Percentiles rank a stretch among this genome's conserved stretches.
These are phyloP conservation scores for Neopelma chrysocephalum DNA, from an alignment of 2,797 vertebrate species.

Conservation along the genomic window DNA sequence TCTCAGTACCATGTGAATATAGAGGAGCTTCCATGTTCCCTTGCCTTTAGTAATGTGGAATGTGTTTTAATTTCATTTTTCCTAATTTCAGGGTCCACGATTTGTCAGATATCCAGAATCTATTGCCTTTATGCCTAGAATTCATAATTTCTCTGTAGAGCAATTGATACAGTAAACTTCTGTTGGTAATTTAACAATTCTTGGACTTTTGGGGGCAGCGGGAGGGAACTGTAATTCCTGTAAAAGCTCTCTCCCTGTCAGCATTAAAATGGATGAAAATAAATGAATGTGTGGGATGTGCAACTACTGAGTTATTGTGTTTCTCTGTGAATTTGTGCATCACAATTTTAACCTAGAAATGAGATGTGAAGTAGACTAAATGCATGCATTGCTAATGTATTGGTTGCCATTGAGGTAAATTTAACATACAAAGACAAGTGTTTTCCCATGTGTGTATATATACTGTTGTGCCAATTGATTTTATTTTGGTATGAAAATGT, in stretches of 20 bases:
- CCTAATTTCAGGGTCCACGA: not conserved
- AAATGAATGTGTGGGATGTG: not conserved
- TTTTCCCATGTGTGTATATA: not conserved
- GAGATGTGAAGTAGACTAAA: not conserved
- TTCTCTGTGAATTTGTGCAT: not conserved
- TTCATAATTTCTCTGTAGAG: not conserved
- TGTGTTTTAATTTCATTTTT: not conserved
- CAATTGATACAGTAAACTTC: not conserved
- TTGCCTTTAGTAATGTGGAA: not conserved
- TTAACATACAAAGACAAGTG: not conserved
- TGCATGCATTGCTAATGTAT: rapidly evolving
- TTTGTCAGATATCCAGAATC: not conserved
- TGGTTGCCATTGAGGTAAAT: not conserved
- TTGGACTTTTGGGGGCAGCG: not conserved
- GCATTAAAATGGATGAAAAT: not conserved
- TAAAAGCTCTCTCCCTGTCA: not conserved
- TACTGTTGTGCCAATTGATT: not conserved
- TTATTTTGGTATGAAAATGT: not conserved
- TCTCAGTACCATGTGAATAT: not conserved
- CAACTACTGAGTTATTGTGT: not conserved
- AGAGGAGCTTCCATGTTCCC: not conserved
- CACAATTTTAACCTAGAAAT: not conserved
- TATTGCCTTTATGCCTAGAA: not conserved
- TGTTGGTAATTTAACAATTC: not conserved
- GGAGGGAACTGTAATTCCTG: not conserved